These are phyloP conservation scores for Rhimphoctona megacephalus DNA, from an alignment of 2,888 invertebrate genomes.

Conservation along the genomic window DNA sequence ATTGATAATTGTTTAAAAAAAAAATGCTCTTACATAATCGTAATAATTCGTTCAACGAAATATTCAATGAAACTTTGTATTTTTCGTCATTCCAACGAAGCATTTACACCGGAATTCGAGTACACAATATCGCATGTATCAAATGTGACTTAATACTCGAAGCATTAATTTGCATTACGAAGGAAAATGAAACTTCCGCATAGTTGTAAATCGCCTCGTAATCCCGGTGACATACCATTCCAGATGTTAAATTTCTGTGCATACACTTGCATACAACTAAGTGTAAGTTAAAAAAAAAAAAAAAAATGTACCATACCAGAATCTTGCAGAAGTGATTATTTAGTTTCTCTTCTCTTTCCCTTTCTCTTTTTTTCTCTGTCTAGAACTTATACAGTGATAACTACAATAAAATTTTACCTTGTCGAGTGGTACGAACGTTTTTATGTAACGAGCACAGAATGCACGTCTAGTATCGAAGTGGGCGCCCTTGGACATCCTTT, in stretches of 20 bases:
- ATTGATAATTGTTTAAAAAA: no score
- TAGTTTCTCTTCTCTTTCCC: background rate
- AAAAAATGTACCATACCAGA: background rate
- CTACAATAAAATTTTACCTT: conserved; percentile 43
- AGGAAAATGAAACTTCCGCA: conserved; percentile 43
- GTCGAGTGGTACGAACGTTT: conserved; percentile 41
- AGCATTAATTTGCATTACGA: conserved; percentile 41
- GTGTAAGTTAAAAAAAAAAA: background rate
- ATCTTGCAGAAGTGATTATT: background rate
- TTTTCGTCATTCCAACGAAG: background rate
- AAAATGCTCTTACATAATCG: no score
- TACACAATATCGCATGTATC: background rate
- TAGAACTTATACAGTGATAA: background rate
- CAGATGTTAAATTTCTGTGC: background rate
- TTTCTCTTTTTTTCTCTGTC: background rate
- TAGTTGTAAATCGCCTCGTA: background rate
- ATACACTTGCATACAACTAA: background rate
- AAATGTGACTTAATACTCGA: conserved; percentile 1
- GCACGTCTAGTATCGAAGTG: conserved; percentile 71
- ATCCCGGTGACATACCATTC: conserved; percentile 7
- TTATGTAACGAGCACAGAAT: conserved; percentile 73
- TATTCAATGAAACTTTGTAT: background rate
- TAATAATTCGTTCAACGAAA: no score
- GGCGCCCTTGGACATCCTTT: conserved; percentile 79
- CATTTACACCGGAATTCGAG: background rate